A percentile compares a stretch with the other conserved stretches of the same genome.
Evolutionary conservation across 2,113 vertebrate species (phyloP).

Genomic region (Cyprinodon tularosa): DNA sequence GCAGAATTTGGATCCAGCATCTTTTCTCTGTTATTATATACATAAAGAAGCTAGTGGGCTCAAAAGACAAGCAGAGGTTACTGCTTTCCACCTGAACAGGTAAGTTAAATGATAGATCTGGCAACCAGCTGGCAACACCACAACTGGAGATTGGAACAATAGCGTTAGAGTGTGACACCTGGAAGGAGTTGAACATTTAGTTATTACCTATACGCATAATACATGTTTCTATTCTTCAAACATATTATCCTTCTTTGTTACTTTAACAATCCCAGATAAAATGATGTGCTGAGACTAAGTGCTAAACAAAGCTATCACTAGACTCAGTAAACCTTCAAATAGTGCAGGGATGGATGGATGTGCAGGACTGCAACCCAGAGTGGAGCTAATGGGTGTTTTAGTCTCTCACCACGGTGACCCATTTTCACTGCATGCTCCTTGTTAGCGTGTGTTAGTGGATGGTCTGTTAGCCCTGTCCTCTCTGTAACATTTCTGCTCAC

Average conservation of each 20-base stretch:
- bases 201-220: background rate
- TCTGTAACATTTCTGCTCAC: background rate
- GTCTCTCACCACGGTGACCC: constrained; percentile 27
- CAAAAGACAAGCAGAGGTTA: too few relatives aligned
- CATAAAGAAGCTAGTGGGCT: too few relatives aligned
- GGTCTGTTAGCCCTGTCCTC: background rate
- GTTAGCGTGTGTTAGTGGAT: constrained; percentile 5
- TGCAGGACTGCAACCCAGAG: background rate
- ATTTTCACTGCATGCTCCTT: constrained; percentile 27
- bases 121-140: too few relatives aligned
- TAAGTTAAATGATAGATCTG: too few relatives aligned
- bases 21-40: too few relatives aligned
- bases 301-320: constrained; percentile 9
- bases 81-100: too few relatives aligned
- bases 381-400: background rate
- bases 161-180: too few relatives aligned
- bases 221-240: background rate
- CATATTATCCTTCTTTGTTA: background rate
- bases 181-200: too few relatives aligned
- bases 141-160: too few relatives aligned
- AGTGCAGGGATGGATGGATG: background rate
- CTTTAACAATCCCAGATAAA: constrained; percentile 13
- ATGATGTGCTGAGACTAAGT: background rate
- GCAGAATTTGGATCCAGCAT: too few relatives aligned
- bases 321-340: constrained; percentile 13